phyloP scores from a whole-genome alignment of 1,140 invertebrate species.

The Olivierus martensii region DNA sequence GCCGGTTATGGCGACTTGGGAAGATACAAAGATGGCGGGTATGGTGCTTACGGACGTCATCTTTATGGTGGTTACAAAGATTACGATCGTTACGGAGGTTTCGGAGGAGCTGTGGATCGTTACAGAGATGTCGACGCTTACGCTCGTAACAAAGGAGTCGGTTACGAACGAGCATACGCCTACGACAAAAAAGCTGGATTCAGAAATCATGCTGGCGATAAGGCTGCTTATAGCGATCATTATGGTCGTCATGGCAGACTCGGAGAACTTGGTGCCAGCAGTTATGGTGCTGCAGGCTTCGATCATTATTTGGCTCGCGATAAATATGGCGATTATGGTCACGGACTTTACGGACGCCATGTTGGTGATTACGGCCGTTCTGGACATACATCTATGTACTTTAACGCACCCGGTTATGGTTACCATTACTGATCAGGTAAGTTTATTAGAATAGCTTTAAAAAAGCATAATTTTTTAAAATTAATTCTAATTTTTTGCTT shows the following conservation, averaged over 20 bases:
- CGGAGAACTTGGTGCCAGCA: background rate
- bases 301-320: slow-evolving; percentile 4
- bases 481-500: too few relatives aligned
- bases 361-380: background rate
- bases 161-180: slow-evolving; percentile 20
- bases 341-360: slow-evolving; percentile 14
- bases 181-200: slow-evolving; percentile 16
- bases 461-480: too few relatives aligned
- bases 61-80: background rate
- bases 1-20: background rate
- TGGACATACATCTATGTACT: too few relatives aligned
- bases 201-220: background rate
- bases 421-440: too few relatives aligned
- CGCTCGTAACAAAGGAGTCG: slow-evolving; percentile 10
- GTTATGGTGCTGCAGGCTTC: background rate
- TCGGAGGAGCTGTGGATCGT: background rate
- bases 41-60: background rate
- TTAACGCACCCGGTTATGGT: too few relatives aligned
- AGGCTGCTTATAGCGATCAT: background rate
- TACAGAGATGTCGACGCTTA: background rate
- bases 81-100: background rate
- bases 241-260: slow-evolving; percentile 5
- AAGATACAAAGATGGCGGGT: background rate
- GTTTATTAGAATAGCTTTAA: too few relatives aligned
- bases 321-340: background rate